These are phyloP conservation scores for Nothura maculosa DNA, from an alignment of 2,797 vertebrate genomes.

Conservation along the genomic window DNA sequence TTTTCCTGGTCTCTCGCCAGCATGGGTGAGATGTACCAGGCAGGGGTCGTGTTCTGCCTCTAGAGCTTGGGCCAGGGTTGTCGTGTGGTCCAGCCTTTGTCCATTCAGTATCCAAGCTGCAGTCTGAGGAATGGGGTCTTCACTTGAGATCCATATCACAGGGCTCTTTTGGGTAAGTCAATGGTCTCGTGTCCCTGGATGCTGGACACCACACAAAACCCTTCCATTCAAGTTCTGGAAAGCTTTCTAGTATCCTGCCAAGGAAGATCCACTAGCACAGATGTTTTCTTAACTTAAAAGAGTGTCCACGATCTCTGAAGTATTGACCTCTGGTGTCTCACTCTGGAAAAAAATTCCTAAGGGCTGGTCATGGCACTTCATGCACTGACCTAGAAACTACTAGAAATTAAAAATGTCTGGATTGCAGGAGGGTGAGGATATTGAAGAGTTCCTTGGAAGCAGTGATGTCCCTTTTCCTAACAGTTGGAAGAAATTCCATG, in stretches of 20 bases:
- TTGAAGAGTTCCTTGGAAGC: background rate
- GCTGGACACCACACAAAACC: background rate
- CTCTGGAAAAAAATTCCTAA: background rate
- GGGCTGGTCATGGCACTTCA: background rate
- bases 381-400: no score
- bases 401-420: background rate
- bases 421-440: background rate
- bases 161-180: background rate
- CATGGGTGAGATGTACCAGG: background rate
- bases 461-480: background rate
- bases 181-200: background rate
- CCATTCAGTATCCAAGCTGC: background rate
- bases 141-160: background rate
- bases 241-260: background rate
- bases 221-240: background rate
- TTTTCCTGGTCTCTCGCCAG: slow-evolving; percentile 10
- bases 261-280: slow-evolving; percentile 1
- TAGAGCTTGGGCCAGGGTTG: background rate
- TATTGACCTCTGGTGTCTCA: background rate
- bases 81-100: background rate
- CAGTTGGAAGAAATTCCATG: background rate
- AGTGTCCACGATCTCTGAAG: background rate
- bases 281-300: background rate
- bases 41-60: background rate
- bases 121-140: background rate